Percentiles rank a stretch among this genome's conserved stretches.
These are phyloP conservation scores for Syrphus vitripennis DNA, from an alignment of 2,888 invertebrate genomes.

Conservation along the genomic window DNA sequence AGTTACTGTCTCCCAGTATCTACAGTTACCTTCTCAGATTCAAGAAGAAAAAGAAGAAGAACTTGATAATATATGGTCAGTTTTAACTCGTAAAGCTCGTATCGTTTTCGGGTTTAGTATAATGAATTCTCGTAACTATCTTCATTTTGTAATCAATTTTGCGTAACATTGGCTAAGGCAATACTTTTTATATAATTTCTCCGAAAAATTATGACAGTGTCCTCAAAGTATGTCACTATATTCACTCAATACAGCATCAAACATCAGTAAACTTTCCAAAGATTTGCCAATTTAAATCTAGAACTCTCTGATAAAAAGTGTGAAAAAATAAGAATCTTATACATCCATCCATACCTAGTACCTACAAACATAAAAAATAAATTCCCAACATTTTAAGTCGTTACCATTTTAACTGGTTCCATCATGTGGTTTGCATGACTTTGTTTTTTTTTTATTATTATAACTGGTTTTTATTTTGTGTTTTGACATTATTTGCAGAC, in stretches of 20 bases:
- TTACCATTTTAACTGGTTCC: conserved; percentile 49
- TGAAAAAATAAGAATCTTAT: not conserved
- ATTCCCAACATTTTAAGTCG: conserved; percentile 43
- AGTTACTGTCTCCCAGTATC: too few relatives aligned
- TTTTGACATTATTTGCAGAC: conserved; percentile 57
- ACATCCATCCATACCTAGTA: too few relatives aligned
- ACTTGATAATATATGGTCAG: too few relatives aligned
- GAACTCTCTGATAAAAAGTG: conserved; percentile 37
- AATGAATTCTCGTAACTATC: not conserved
- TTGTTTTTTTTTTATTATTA: conserved; percentile 11
- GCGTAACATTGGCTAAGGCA: not conserved
- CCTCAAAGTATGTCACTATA: conserved; percentile 47
- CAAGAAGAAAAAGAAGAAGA: too few relatives aligned
- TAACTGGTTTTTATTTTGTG: conserved; percentile 59
- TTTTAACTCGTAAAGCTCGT: not conserved
- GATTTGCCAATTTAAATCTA: conserved; percentile 49
- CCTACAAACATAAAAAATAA: not conserved
- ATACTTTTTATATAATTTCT: not conserved
- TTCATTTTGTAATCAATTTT: not conserved
- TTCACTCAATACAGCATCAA: conserved; percentile 47
- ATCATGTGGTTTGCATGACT: conserved; percentile 43
- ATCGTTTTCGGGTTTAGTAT: not conserved
- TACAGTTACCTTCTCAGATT: too few relatives aligned
- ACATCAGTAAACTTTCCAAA: conserved; percentile 44
- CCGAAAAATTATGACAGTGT: not conserved